Evolutionary conservation across 2,888 invertebrate genomes (phyloP).

Genomic region (Hermaeophaga mercurialis): DNA sequence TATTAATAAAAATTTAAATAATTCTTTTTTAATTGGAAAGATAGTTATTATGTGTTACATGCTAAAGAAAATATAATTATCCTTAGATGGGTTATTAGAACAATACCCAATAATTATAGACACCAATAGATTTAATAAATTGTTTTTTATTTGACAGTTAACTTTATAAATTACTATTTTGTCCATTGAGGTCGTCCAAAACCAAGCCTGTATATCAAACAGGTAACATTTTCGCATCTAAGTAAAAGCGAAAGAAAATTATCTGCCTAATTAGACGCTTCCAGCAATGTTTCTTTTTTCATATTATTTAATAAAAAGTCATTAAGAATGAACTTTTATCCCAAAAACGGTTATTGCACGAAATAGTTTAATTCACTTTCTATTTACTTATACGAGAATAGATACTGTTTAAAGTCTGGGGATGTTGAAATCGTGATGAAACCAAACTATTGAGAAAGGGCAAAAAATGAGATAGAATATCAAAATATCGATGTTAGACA

Average conservation of each 20-base stretch:
- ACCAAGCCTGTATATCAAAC: background rate
- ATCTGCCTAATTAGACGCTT: constrained; percentile 10
- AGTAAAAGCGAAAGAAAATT: background rate
- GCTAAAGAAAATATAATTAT: too few relatives aligned
- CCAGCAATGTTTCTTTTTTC: constrained; percentile 6
- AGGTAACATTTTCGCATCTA: background rate
- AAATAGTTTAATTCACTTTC: constrained; percentile 10
- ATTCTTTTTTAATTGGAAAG: too few relatives aligned
- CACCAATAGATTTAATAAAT: background rate
- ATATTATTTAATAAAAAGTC: constrained; percentile 15
- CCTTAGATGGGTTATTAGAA: too few relatives aligned
- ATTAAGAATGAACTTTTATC: constrained; percentile 15
- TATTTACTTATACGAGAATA: constrained; percentile 5
- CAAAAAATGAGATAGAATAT: too few relatives aligned
- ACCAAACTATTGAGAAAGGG: too few relatives aligned
- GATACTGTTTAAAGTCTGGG: background rate
- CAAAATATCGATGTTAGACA: too few relatives aligned
- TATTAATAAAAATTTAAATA: too few relatives aligned
- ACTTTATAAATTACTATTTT: background rate
- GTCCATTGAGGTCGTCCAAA: background rate
- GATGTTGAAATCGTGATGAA: background rate
- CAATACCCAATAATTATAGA: background rate
- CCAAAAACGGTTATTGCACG: constrained; percentile 10
- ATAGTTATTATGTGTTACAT: too few relatives aligned
- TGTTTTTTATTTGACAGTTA: background rate